Base-by-base conservation (phyloP, 53 echinoderm and acorn worm genomes). In the Mesocentrotus franciscanus region DNA sequence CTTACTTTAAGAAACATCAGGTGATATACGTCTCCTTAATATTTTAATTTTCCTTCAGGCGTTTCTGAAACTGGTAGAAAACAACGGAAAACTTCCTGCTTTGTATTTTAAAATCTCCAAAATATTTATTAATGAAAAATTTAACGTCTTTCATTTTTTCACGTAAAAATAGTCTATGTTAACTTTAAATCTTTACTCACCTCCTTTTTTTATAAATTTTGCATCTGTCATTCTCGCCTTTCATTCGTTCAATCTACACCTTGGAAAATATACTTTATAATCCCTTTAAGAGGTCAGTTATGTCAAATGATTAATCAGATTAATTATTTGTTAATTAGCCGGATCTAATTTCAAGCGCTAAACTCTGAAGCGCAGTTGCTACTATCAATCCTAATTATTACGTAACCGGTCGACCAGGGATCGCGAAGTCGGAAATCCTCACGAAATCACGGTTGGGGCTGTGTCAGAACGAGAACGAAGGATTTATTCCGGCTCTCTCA, bases 261-360 rank as follows among this genome's bases (percentile, higher is more conserved):
- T 55, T 24, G 56, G 22, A 49, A 85, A 49, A 55, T 22, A 56
- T 8, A 49, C 24, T 0, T 0, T 55, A 10, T 85, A 55, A 24
- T 55, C 42, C 42, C 26, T 20, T 85, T 55, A 85, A 55, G 56
- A 85, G 85, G 89, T 59, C 89, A 89, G 60, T 14, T 60, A 89
- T 89, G 60, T 60, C 89, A 89, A 15, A 60, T 27, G 58, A 89
- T 60, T 89, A 89, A 89, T 89, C 26, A 56, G 89, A 59, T 89
- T 89, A 89, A 89, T 89, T 58, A 59, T 58, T 59, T n/a, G 26
- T 89, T 89, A 59, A 89, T 89, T 60, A 59, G 17, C 5, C 5
- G 27, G 32, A 89, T 59, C 12, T 27, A 7, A 20, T 11, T 89
- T 59, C 29, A 89, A 60, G 32, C 58, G 11, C 14, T 59, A 58